Base-by-base conservation (phyloP, 2,888 invertebrate genomes). In the Blera fallax region DNA sequence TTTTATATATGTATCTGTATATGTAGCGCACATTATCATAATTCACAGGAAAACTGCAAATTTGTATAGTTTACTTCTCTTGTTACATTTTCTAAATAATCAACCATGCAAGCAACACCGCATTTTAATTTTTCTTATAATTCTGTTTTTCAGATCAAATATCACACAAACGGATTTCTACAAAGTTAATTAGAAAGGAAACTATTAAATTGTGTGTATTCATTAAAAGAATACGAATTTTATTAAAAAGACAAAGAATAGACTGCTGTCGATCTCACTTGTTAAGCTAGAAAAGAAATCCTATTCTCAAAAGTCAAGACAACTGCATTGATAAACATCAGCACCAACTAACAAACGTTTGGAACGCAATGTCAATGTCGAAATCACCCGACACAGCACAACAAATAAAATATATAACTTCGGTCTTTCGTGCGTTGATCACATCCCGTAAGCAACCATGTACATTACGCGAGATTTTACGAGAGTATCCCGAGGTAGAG, bases 401-500 rank as follows among this genome's bases (percentile, higher is more conserved):
- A 27, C 87, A 89, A 65, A 27, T 91, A 6, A 89, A 89, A 48
- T 82, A 89, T 69, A 85, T 90, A 34, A 88, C 87, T 43, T 78
- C 89, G 27, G 89, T 91, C 52, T 89, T 92, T 52, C 90, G 92
- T 45, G 90, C 92, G 0, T 62, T 92, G 14, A 88, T 91, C 52
- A 90, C 89, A 60, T 91, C 91, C 16, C 88, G 89, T 18, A 91
- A 91, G 84, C 89, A 89, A 65, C 91, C 91, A 79, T 89, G 90
- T 45, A 88, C 88, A 60, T 80, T 91, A 52, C 73, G 78, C 2
- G 83, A 89, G n/a, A 88, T 93, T 87, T 37, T 90, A 94, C 94
- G 93, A 54, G 96, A 96, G 89, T 96, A 95, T 90, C 91, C 90
- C 64, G 93, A 93, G 87, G 90, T 96, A 27, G 94, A 95, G 89